Evolutionary conservation across 1,140 invertebrate genomes (phyloP).

Genomic region (Asobara japonica): DNA sequence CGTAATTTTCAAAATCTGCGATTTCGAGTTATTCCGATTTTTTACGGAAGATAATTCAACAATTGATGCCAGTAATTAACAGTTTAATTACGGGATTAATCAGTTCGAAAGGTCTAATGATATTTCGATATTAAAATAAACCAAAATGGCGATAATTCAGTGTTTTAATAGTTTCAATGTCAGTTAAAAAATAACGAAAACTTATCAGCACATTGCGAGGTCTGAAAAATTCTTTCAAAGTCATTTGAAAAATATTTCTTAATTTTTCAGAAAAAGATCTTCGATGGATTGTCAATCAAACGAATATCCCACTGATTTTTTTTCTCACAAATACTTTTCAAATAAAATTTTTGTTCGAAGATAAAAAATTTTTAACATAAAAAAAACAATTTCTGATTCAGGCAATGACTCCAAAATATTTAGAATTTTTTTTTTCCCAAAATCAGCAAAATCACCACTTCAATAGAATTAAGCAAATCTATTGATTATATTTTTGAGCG

Average conservation of each 20-base stretch:
- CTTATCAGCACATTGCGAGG: conserved; percentile 23
- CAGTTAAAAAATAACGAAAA: not conserved
- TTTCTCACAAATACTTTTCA: too few species aligned
- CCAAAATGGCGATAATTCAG: conserved; percentile 37
- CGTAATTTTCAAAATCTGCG: not conserved
- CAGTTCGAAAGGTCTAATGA: conserved; percentile 6
- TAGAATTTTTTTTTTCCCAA: too few species aligned
- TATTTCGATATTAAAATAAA: not conserved
- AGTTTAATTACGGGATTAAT: not conserved
- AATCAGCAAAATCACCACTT: not conserved
- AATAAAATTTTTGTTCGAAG: too few species aligned
- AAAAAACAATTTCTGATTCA: too few species aligned
- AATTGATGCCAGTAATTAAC: not conserved
- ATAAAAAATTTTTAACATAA: not conserved
- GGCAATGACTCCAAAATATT: too few species aligned
- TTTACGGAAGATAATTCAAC: not conserved
- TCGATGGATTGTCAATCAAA: too few species aligned
- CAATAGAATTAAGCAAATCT: not conserved
- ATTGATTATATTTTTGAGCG: conserved; percentile 2
- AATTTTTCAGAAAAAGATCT: too few species aligned
- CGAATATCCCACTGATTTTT: too few species aligned
- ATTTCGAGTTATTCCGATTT: not conserved
- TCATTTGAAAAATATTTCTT: too few species aligned
- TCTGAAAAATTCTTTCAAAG: too few species aligned
- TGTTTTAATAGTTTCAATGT: too few species aligned